Evolutionary conservation across 2,888 invertebrate genomes (phyloP).

Genomic region (Aphelenchoides bicaudatus): DNA sequence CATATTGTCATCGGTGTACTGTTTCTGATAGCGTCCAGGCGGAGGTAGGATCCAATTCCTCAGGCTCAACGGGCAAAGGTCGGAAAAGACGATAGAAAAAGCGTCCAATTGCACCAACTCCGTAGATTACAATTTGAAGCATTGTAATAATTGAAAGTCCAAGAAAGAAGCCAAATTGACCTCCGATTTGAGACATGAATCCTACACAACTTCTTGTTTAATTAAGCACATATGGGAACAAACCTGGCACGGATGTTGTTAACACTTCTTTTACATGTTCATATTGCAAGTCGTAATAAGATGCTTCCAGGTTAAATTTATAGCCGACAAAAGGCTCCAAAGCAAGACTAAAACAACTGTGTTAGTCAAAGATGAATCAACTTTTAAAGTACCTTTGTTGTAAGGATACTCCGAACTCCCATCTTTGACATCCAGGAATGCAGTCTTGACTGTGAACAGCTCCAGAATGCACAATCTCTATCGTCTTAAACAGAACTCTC

Average conservation of each 20-base stretch:
- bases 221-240: conserved; percentile 52
- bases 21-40: too few relatives aligned
- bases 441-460: conserved; percentile 30
- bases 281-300: conserved; percentile 55
- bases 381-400: conserved; percentile 48
- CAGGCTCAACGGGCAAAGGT: not conserved
- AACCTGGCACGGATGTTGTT: conserved; percentile 56
- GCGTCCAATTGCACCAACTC: not conserved
- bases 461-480: conserved; percentile 52
- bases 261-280: conserved; percentile 55
- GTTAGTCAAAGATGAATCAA: too few relatives aligned
- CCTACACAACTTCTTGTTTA: conserved; percentile 49
- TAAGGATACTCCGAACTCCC: conserved; percentile 53
- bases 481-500: too few relatives aligned
- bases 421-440: conserved; percentile 49
- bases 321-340: conserved; percentile 46
- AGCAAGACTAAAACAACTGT: too few relatives aligned
- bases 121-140: conserved; percentile 48
- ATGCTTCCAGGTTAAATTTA: conserved; percentile 52
- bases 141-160: conserved; percentile 56
- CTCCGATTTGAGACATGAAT: conserved; percentile 26
- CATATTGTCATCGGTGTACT: not conserved
- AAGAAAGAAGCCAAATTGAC: conserved; percentile 48
- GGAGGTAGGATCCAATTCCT: too few relatives aligned
- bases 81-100: conserved; percentile 11